Conservation (phyloP, 2,113 vertebrate genomes). For the Anoura caudifer region DNA sequence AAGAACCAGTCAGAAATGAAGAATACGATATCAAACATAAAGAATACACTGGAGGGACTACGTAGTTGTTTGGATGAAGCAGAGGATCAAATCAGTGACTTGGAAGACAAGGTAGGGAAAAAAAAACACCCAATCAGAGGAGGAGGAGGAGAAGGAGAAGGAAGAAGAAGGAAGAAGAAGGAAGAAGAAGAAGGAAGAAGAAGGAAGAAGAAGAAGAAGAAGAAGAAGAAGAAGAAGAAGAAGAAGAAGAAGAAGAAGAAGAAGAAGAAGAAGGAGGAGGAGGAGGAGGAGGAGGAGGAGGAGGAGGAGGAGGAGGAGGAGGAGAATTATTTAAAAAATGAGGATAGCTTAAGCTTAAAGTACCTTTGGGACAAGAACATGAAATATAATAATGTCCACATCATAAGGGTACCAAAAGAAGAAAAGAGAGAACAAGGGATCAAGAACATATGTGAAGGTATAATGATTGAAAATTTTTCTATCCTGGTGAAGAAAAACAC, state of each 20-base stretch:
- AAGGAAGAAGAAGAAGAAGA: too few relatives aligned
- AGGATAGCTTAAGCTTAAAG: not conserved
- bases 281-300: too few relatives aligned
- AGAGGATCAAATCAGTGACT: not conserved
- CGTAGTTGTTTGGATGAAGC: not conserved
- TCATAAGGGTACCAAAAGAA: not conserved
- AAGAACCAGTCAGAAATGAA: not conserved
- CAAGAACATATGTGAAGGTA: not conserved
- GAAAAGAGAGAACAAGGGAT: not conserved
- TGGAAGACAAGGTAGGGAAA: not conserved
- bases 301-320: too few relatives aligned
- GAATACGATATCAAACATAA: not conserved
- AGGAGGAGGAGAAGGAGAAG: too few relatives aligned
- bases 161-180: too few relatives aligned
- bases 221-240: not conserved
- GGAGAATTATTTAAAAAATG: not conserved
- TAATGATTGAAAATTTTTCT: not conserved
- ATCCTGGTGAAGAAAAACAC: not conserved
- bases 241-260: too few relatives aligned
- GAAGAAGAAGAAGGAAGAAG: too few relatives aligned
- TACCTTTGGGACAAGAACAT: not conserved
- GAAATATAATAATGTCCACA: not conserved
- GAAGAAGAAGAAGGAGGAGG: too few relatives aligned
- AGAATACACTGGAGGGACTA: not conserved
- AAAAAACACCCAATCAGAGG: not conserved